phyloP scores from a whole-genome alignment of 2,113 vertebrate genomes.

The Agapornis roseicollis region DNA sequence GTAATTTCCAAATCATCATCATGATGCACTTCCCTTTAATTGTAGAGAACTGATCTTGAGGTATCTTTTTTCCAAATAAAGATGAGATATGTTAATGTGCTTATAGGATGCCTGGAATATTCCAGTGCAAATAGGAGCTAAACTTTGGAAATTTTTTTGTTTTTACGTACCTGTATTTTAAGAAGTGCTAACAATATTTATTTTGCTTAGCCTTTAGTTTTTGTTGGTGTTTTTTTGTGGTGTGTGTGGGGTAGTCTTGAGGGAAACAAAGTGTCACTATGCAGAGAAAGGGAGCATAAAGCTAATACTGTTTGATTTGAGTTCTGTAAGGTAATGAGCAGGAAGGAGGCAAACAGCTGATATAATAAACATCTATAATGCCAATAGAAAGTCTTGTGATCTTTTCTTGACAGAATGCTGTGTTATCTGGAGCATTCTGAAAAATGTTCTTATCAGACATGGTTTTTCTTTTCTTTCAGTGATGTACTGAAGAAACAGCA shows the following conservation, averaged over 20 bases:
- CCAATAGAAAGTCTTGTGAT: background rate
- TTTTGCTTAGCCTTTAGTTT: background rate
- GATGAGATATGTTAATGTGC: background rate
- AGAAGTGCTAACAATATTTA: background rate
- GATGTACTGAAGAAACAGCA: background rate
- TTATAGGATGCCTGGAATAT: background rate
- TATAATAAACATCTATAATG: background rate
- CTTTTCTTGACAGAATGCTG: background rate
- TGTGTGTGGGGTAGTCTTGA: background rate
- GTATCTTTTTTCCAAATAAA: background rate
- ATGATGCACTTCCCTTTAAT: background rate
- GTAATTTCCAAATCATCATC: background rate
- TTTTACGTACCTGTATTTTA: background rate
- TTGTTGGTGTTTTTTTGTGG: background rate
- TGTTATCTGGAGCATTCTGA: background rate
- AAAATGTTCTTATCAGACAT: background rate
- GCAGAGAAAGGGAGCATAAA: background rate
- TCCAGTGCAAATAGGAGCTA: background rate
- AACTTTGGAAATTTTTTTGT: background rate
- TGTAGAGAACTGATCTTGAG: background rate
- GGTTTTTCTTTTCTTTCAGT: background rate
- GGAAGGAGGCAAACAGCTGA: background rate
- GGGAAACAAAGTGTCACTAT: background rate
- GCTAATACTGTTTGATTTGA: background rate
- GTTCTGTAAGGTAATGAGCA: background rate